Evolutionary conservation across 2,888 invertebrate species (phyloP).

Genomic region (Cephus rjabovi): DNA sequence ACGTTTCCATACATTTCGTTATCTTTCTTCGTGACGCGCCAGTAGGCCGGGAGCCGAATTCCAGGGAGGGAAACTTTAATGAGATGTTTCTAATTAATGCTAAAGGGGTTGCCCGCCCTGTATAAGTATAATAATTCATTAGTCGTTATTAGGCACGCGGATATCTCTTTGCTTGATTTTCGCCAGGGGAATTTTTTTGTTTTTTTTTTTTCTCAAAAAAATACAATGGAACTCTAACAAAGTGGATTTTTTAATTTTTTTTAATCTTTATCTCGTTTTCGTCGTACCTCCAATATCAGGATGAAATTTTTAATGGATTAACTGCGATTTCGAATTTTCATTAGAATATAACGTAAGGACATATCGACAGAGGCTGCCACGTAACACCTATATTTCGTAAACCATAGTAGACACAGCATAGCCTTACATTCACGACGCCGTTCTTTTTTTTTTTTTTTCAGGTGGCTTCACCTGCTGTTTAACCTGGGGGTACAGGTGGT

Average conservation of each 20-base stretch:
- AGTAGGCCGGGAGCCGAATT: constrained; percentile 15
- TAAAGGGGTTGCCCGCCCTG: constrained; percentile 8
- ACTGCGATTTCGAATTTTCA: neutral
- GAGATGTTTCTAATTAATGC: constrained; percentile 23
- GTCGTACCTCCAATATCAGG: constrained; percentile 6
- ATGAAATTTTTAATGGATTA: neutral
- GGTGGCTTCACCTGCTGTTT: constrained; percentile 94
- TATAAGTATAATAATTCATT: neutral
- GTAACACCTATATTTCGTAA: neutral
- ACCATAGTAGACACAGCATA: constrained; percentile 8
- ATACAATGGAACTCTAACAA: neutral
- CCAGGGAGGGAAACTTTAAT: constrained; percentile 21
- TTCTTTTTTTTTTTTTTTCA: constrained; percentile 60
- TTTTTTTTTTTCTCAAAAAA: neutral
- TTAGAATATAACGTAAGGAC: neutral
- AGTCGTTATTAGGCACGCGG: neutral
- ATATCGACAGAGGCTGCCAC: neutral
- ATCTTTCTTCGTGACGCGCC: constrained; percentile 15
- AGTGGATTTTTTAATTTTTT: neutral
- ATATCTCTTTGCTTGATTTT: neutral
- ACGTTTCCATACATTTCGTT: constrained; percentile 9
- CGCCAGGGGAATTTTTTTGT: neutral
- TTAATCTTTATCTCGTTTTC: neutral
- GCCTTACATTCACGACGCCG: constrained; percentile 26
- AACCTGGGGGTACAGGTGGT: constrained; percentile 94